These are phyloP conservation scores for Xenopus petersii DNA, from an alignment of 2,797 vertebrate species.

Conservation along the genomic window DNA sequence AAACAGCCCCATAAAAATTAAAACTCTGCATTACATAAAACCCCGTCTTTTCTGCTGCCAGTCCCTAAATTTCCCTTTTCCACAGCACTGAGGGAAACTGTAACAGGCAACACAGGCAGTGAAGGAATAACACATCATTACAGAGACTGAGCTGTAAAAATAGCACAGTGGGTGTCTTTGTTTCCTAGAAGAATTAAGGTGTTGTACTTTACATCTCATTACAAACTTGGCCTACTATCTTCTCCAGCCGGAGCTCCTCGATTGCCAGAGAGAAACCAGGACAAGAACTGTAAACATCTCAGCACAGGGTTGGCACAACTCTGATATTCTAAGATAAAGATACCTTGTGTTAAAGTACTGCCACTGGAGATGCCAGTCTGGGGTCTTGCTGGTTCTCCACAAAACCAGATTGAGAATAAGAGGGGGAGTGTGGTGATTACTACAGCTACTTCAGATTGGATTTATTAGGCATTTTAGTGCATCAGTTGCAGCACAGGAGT, in stretches of 20 bases:
- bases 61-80: neutral
- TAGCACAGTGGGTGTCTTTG: slow-evolving; percentile 31
- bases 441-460: too few relatives aligned
- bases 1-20: too few relatives aligned
- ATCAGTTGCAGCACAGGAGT: too few relatives aligned
- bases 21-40: too few relatives aligned
- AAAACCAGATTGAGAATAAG: slow-evolving; percentile 6
- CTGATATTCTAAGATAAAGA: slow-evolving; percentile 23
- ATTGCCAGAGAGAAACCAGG: slow-evolving; percentile 23
- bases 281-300: slow-evolving; percentile 38
- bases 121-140: slow-evolving; percentile 13
- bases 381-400: neutral
- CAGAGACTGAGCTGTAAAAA: slow-evolving; percentile 8
- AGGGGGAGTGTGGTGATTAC: neutral
- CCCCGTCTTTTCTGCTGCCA: too few relatives aligned
- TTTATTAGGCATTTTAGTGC: too few relatives aligned
- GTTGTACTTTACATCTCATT: slow-evolving; percentile 33
- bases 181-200: slow-evolving; percentile 35
- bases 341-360: slow-evolving; percentile 37
- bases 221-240: slow-evolving; percentile 31
- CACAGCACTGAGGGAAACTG: neutral
- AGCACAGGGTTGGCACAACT: slow-evolving; percentile 26
- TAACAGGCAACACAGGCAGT: neutral
- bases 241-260: slow-evolving; percentile 7
- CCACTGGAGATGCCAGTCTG: slow-evolving; percentile 8